Conservation (phyloP, 1,140 invertebrate species). For the Venturia canescens region DNA sequence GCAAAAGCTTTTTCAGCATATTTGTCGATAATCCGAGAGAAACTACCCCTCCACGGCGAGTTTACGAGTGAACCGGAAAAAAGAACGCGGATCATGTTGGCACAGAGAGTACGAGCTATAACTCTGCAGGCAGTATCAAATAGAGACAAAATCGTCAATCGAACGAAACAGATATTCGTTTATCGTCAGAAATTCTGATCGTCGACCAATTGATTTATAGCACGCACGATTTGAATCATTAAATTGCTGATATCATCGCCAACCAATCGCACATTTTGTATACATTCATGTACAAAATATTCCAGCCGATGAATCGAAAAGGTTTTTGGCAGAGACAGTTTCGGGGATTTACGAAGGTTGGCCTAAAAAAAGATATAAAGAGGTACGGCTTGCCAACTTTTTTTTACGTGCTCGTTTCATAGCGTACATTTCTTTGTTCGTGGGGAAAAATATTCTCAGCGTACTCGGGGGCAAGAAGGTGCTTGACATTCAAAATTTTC, state of each 20-base stretch:
- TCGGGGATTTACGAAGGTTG: conserved; percentile 10
- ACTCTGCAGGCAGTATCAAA: background rate
- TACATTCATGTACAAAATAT: background rate
- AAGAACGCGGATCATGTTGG: background rate
- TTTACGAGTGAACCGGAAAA: background rate
- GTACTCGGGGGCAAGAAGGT: background rate
- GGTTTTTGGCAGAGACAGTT: background rate
- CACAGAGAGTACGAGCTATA: background rate
- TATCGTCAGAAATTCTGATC: background rate
- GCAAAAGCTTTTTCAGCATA: conserved; percentile 15
- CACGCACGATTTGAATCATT: background rate
- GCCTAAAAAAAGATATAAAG: conserved; percentile 8
- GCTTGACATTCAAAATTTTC: background rate
- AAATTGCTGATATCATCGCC: background rate
- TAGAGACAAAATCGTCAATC: conserved; percentile 11
- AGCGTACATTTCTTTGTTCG: background rate
- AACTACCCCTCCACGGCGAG: background rate
- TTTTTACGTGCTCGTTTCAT: background rate
- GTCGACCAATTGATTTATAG: conserved; percentile 9
- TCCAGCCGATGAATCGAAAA: background rate
- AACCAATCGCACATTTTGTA: background rate
- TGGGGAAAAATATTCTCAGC: background rate
- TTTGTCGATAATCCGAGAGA: conserved; percentile 27
- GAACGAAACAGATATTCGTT: background rate
- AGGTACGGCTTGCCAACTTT: background rate